These are phyloP conservation scores for Augochlorella aurata DNA, from an alignment of 2,888 invertebrate species.

Conservation along the genomic window DNA sequence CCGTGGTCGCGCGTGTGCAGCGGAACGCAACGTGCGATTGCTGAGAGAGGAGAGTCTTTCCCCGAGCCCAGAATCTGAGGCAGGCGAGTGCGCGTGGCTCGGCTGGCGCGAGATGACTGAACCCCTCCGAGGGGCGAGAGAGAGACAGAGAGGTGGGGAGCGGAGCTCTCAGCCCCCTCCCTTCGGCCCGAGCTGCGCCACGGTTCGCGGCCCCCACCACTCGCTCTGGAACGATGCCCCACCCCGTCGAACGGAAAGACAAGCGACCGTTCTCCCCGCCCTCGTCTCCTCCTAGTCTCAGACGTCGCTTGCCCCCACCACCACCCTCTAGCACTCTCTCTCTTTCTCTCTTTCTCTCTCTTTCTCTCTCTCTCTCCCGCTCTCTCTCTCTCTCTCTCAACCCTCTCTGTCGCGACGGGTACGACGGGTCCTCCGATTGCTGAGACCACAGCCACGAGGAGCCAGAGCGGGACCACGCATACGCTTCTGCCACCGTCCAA, in stretches of 20 bases:
- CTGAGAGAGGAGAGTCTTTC: constrained; percentile 55
- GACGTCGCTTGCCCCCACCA: neutral
- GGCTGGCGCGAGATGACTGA: constrained; percentile 81
- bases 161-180: constrained; percentile 45
- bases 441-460: constrained; percentile 12
- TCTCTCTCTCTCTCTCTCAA: neutral
- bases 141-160: constrained; percentile 63
- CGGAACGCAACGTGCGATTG: constrained; percentile 24
- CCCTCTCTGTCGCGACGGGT: constrained; percentile 36
- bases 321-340: neutral
- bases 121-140: constrained; percentile 69
- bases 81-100: constrained; percentile 75
- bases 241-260: constrained; percentile 64
- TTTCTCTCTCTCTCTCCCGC: no score
- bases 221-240: constrained; percentile 59
- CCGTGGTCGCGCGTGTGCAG: constrained; percentile 25
- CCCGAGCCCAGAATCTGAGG: constrained; percentile 59
- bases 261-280: constrained; percentile 67
- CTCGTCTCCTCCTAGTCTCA: constrained; percentile 54
- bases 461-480: neutral
- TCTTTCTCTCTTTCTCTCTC: no score
- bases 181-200: constrained; percentile 37
- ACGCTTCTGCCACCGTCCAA: constrained; percentile 40
- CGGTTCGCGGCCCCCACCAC: constrained; percentile 58
- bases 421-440: constrained; percentile 18